Evolutionary conservation across 2,797 vertebrate species (phyloP).

Genomic region (Takifugu rubripes): DNA sequence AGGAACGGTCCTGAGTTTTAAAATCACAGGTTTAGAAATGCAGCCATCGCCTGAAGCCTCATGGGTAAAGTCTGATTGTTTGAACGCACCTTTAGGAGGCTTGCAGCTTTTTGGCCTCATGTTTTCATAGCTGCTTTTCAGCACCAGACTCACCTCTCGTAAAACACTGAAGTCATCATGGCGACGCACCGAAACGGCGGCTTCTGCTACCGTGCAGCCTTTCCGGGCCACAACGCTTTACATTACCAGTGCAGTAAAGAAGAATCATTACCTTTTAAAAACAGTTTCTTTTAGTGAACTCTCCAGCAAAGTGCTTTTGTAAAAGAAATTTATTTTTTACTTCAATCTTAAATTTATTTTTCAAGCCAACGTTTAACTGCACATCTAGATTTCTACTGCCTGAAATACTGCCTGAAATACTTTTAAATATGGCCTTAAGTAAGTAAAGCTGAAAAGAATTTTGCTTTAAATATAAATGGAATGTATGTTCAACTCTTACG

Average conservation of each 20-base stretch:
- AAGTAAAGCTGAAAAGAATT: too few species aligned
- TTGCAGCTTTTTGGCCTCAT: slow-evolving; percentile 24
- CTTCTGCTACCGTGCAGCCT: slow-evolving; percentile 18
- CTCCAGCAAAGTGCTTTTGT: not conserved
- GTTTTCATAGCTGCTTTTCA: slow-evolving; percentile 51
- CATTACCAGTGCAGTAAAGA: slow-evolving; percentile 10
- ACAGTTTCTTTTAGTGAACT: slow-evolving; percentile 12
- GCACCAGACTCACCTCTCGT: slow-evolving; percentile 29
- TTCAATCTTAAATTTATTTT: not conserved
- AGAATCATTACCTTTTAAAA: slow-evolving; percentile 9
- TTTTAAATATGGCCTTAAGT: too few species aligned
- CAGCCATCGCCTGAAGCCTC: not conserved
- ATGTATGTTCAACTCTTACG: too few species aligned
- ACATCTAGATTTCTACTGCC: too few species aligned
- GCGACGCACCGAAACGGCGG: slow-evolving; percentile 5
- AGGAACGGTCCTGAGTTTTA: too few species aligned
- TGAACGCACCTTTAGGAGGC: too few species aligned
- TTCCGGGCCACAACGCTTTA: slow-evolving; percentile 16
- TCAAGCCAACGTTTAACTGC: too few species aligned
- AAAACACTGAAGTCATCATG: slow-evolving; percentile 39
- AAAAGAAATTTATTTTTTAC: not conserved
- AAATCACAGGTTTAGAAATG: not conserved
- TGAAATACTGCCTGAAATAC: too few species aligned
- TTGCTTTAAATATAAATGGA: too few species aligned
- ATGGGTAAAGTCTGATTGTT: not conserved